Percentiles rank a stretch among this genome's conserved stretches.
Evolutionary conservation across 2,797 vertebrate species (phyloP).

Genomic region (Myotis vivesi): DNA sequence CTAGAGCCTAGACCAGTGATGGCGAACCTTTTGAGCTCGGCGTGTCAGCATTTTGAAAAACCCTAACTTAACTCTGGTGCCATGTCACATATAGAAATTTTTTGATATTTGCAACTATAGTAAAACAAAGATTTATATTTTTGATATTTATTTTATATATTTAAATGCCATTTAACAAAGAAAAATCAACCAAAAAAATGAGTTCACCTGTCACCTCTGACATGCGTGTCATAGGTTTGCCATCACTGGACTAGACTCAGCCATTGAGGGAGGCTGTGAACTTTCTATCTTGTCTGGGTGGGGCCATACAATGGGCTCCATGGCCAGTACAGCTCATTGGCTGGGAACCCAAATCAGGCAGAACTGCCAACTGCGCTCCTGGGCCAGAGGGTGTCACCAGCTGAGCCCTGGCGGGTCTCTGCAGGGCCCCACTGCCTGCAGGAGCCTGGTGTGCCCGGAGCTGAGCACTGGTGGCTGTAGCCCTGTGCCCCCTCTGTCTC

Average conservation of each 20-base stretch:
- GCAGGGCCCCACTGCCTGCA: neutral
- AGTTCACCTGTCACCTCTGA: too few species aligned
- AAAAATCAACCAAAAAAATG: too few species aligned
- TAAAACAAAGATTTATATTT: too few species aligned
- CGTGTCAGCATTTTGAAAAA: too few species aligned
- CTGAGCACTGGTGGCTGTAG: neutral
- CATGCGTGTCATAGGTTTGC: too few species aligned
- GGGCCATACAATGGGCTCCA: neutral
- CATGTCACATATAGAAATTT: too few species aligned
- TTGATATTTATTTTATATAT: too few species aligned
- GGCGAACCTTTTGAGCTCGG: too few species aligned
- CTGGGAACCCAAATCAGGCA: neutral
- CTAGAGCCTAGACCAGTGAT: neutral
- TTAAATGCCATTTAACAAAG: too few species aligned
- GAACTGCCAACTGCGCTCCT: neutral
- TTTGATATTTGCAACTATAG: too few species aligned
- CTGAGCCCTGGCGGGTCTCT: neutral
- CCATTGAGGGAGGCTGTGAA: neutral
- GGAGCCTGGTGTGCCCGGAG: neutral
- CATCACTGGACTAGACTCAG: neutral
- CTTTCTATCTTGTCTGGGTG: neutral
- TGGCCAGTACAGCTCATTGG: neutral
- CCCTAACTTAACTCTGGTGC: too few species aligned
- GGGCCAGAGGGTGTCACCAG: neutral
- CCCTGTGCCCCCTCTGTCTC: neutral